Evolutionary conservation across 2,888 invertebrate genomes (phyloP).

Genomic region (Lithophane leautieri): DNA sequence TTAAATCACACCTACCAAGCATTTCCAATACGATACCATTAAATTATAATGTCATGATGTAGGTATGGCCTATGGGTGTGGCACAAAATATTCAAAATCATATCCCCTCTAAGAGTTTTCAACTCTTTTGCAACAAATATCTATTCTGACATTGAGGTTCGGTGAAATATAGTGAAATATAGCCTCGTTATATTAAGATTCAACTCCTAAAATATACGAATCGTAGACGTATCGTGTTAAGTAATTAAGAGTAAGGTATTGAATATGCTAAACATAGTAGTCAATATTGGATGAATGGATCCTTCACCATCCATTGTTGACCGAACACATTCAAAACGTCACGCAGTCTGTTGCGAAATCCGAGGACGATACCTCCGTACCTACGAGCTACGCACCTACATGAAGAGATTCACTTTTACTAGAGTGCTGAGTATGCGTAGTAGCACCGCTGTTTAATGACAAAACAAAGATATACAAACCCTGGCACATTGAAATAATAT

Average conservation of each 20-base stretch:
- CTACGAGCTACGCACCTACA: constrained; percentile 22
- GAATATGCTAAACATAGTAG: constrained; percentile 39
- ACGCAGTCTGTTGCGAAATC: constrained; percentile 66
- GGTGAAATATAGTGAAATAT: constrained; percentile 37
- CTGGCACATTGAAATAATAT: constrained; percentile 43
- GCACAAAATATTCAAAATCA: constrained; percentile 19
- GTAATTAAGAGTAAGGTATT: constrained; percentile 47
- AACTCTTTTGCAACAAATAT: constrained; percentile 46
- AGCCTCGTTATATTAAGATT: constrained; percentile 26
- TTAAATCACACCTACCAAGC: neutral
- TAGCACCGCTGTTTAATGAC: constrained; percentile 46
- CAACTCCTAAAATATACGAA: constrained; percentile 15
- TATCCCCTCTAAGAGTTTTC: constrained; percentile 30
- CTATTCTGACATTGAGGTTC: constrained; percentile 41
- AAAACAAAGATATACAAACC: constrained; percentile 53
- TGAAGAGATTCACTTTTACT: constrained; percentile 54
- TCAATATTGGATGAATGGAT: constrained; percentile 58
- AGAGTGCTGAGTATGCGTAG: constrained; percentile 43
- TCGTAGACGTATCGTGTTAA: constrained; percentile 11
- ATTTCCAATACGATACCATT: constrained; percentile 11
- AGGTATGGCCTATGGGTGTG: constrained; percentile 14
- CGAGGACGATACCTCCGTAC: constrained; percentile 60
- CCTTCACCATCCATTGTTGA: constrained; percentile 52
- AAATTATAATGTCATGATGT: constrained; percentile 12
- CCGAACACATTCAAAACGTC: constrained; percentile 55